Percentiles rank a stretch among this genome's conserved stretches.
phyloP scores from a whole-genome alignment of 1,140 invertebrate genomes.

The Venturia canescens region DNA sequence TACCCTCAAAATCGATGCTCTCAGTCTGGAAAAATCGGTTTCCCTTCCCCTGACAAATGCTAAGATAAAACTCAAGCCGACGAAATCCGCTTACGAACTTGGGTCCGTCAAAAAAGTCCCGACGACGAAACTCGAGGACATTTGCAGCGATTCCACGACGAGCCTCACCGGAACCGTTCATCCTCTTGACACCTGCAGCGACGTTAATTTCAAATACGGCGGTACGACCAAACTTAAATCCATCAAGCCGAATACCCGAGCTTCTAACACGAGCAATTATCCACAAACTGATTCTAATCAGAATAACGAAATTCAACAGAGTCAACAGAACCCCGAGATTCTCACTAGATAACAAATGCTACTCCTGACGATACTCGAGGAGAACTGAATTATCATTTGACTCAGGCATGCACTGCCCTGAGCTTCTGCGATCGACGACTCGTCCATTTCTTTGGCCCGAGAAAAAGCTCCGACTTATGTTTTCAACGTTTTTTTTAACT shows the following conservation, averaged over 20 bases:
- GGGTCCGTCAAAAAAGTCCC: conserved; percentile 78
- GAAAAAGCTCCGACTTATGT: not conserved
- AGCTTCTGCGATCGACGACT: conserved; percentile 21
- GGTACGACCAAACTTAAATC: conserved; percentile 83
- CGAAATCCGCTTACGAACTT: conserved; percentile 76
- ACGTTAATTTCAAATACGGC: conserved; percentile 82
- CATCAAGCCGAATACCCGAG: conserved; percentile 71
- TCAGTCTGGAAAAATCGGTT: conserved; percentile 67
- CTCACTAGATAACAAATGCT: conserved; percentile 72
- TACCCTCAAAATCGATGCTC: conserved; percentile 63
- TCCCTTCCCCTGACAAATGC: conserved; percentile 67
- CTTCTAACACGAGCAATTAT: conserved; percentile 51
- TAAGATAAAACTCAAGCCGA: conserved; percentile 75
- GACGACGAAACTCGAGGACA: conserved; percentile 71
- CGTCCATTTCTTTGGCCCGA: not conserved
- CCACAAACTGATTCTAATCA: conserved; percentile 57
- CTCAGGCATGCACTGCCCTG: conserved; percentile 6
- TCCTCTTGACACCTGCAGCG: conserved; percentile 79
- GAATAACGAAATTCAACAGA: conserved; percentile 63
- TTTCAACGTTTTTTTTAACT: too few species aligned
- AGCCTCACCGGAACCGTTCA: conserved; percentile 73
- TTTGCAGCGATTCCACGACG: conserved; percentile 65
- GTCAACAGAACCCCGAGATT: conserved; percentile 62
- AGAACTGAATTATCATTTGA: conserved; percentile 51
- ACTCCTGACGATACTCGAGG: conserved; percentile 60